Evolutionary conservation across 92 coral and sea anemone species (phyloP).

Genomic region (Umimayanthus kanabou): DNA sequence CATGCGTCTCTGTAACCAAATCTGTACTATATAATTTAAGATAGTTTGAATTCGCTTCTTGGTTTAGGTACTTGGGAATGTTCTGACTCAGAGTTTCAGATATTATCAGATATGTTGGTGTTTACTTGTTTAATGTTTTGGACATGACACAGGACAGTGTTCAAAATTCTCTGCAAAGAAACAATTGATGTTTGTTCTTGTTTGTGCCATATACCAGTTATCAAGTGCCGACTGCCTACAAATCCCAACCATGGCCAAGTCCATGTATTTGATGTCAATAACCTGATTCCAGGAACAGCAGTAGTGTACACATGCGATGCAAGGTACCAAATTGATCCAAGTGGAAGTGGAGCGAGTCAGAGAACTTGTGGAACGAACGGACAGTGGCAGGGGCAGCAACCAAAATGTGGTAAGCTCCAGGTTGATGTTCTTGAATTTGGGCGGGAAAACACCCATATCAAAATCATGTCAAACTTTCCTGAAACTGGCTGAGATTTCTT

Average conservation of each 20-base stretch:
- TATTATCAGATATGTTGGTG: too few relatives aligned
- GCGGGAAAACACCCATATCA: too few relatives aligned
- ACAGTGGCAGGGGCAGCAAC: not conserved
- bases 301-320: not conserved
- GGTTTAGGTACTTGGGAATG: too few relatives aligned
- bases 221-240: not conserved
- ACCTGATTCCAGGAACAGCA: not conserved
- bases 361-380: constrained; percentile 2
- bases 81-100: too few relatives aligned
- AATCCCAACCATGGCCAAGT: not conserved
- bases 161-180: not conserved
- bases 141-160: not conserved
- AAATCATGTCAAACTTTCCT: not conserved
- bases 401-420: not conserved
- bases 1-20: too few relatives aligned
- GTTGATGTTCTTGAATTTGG: too few relatives aligned
- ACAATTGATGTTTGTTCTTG: not conserved
- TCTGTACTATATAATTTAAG: too few relatives aligned
- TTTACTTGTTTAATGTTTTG: too few relatives aligned
- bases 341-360: not conserved
- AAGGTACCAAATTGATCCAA: not conserved
- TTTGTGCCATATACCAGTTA: not conserved
- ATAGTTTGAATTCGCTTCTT: too few relatives aligned
- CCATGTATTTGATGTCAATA: not conserved
- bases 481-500: not conserved